Percentiles rank a stretch among this genome's conserved stretches.
Evolutionary conservation across 2,888 invertebrate genomes (phyloP).

Genomic region (Acleris emargana): DNA sequence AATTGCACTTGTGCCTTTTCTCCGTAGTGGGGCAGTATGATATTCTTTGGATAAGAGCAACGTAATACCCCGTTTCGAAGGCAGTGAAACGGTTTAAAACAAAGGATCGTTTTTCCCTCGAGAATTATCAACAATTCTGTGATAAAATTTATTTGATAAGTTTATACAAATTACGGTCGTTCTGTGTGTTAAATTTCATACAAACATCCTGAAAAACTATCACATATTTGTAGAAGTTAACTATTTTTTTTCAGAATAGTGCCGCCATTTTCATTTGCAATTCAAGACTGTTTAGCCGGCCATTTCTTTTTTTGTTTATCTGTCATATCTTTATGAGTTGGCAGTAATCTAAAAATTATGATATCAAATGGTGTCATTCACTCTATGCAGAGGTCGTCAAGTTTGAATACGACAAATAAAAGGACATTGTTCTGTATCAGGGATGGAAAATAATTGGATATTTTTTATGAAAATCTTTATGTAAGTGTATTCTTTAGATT

Average conservation of each 20-base stretch:
- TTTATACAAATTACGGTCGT: too few relatives aligned
- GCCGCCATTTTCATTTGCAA: conserved; percentile 18
- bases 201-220: too few relatives aligned
- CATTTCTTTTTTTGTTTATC: conserved; percentile 5
- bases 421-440: conserved; percentile 10
- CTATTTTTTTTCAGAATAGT: conserved; percentile 5
- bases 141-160: too few relatives aligned
- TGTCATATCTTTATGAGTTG: conserved; percentile 17
- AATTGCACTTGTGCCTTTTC: too few relatives aligned
- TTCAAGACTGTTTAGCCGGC: conserved; percentile 7
- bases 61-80: too few relatives aligned
- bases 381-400: conserved; percentile 18
- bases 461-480: neutral
- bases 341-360: conserved; percentile 26
- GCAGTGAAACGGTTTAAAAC: too few relatives aligned
- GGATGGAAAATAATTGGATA: neutral
- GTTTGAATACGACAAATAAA: conserved; percentile 10
- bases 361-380: conserved; percentile 25
- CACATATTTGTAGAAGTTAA: neutral
- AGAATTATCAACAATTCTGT: too few relatives aligned
- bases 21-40: too few relatives aligned
- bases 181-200: too few relatives aligned
- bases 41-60: too few relatives aligned
- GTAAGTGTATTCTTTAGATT: too few relatives aligned
- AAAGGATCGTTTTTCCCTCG: too few relatives aligned